Conservation (phyloP, 2,113 vertebrate genomes). For the Fulica atra region DNA sequence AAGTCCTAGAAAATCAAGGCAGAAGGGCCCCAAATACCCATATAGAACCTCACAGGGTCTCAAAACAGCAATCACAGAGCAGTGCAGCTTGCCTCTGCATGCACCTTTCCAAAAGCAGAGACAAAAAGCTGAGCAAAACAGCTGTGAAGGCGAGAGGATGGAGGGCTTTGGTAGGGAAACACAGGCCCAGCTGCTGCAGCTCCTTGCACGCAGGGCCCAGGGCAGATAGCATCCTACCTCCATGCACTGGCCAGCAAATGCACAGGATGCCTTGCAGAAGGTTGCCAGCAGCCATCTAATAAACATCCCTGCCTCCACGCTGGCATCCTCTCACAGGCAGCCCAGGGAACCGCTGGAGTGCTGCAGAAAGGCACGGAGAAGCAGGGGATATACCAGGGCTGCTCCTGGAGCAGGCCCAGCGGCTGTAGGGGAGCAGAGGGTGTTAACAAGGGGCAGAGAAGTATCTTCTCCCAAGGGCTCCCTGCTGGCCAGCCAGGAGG, state of each 20-base stretch:
- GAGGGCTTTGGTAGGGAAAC: background rate
- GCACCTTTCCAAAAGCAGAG: background rate
- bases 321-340: accelerated
- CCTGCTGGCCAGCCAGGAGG: background rate
- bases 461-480: background rate
- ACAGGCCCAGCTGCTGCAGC: accelerated
- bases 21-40: background rate
- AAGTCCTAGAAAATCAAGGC: background rate
- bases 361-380: background rate
- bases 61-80: background rate
- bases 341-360: background rate
- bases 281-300: background rate
- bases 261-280: background rate
- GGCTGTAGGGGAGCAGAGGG: background rate
- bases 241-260: background rate
- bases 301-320: background rate
- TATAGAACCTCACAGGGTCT: background rate
- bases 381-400: accelerated
- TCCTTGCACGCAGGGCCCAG: background rate
- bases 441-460: background rate
- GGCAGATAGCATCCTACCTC: background rate
- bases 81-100: background rate
- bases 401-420: background rate
- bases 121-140: background rate
- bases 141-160: background rate